phyloP scores from a whole-genome alignment of 2,113 vertebrate species.

The Bos javanicus region DNA sequence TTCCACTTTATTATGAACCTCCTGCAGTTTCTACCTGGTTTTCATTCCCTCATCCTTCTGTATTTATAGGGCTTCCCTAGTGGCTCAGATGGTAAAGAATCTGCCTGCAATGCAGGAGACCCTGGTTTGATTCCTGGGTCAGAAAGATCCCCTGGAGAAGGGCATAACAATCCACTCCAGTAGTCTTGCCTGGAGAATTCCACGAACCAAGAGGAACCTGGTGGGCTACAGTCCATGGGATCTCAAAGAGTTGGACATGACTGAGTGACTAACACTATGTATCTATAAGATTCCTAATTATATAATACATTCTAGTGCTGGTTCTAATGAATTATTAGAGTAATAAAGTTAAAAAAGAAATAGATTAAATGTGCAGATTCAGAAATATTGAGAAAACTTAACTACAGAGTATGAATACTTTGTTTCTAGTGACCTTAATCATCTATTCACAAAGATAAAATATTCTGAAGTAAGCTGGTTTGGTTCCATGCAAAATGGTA shows the following conservation, averaged over 20 bases:
- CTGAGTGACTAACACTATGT: background rate
- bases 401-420: background rate
- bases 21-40: background rate
- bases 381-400: background rate
- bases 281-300: background rate
- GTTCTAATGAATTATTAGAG: constrained; percentile 20
- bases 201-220: background rate
- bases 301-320: background rate
- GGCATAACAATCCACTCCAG: background rate
- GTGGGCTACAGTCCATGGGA: background rate
- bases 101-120: background rate
- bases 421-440: background rate
- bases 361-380: background rate
- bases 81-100: background rate
- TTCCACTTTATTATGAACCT: background rate
- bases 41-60: constrained; percentile 17
- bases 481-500: background rate
- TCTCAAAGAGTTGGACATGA: background rate
- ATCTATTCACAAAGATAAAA: background rate
- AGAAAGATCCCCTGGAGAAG: background rate
- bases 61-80: background rate
- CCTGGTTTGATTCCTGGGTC: background rate
- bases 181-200: background rate
- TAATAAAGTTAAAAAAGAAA: background rate
- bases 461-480: background rate